A percentile compares a stretch with the other conserved stretches of the same genome.
These are phyloP conservation scores for Hyalella azteca DNA, from an alignment of 2,888 invertebrate genomes.

Conservation along the genomic window DNA sequence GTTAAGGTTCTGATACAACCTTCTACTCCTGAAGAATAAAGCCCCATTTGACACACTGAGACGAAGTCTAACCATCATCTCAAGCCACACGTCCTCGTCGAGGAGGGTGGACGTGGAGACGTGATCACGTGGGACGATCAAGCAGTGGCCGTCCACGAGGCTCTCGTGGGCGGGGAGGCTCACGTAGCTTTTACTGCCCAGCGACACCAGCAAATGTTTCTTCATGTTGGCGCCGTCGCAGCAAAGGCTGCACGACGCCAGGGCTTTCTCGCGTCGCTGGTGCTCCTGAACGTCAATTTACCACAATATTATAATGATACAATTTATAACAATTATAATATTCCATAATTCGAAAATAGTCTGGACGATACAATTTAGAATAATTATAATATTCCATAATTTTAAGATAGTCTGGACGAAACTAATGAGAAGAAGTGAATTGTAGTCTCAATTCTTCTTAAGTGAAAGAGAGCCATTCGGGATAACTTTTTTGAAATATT, in stretches of 20 bases:
- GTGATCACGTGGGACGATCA: conserved; percentile 85
- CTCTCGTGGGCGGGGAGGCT: conserved; percentile 81
- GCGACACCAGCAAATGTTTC: conserved; percentile 83
- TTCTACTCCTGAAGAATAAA: background rate
- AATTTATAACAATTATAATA: too few relatives aligned
- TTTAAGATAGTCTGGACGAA: too few relatives aligned
- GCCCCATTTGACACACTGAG: background rate
- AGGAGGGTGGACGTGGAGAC: conserved; percentile 77
- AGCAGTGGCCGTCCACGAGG: conserved; percentile 81
- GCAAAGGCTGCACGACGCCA: conserved; percentile 84
- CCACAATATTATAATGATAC: too few relatives aligned
- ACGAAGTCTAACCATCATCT: conserved; percentile 70
- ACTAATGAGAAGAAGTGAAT: too few relatives aligned
- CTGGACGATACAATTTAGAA: too few relatives aligned
- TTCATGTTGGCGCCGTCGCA: conserved; percentile 79
- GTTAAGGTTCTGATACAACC: too few relatives aligned
- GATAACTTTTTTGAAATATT: too few relatives aligned
- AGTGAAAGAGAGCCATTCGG: too few relatives aligned
- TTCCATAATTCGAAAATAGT: too few relatives aligned
- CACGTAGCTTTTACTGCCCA: conserved; percentile 80
- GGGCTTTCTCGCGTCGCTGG: conserved; percentile 70
- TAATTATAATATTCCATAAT: too few relatives aligned
- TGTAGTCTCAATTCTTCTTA: too few relatives aligned
- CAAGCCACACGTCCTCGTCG: conserved; percentile 94
- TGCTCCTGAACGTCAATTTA: too few relatives aligned